Percentiles rank a stretch among this genome's conserved stretches.
phyloP scores from a whole-genome alignment of 2,888 invertebrate species.

The Cheilosia pagana region DNA sequence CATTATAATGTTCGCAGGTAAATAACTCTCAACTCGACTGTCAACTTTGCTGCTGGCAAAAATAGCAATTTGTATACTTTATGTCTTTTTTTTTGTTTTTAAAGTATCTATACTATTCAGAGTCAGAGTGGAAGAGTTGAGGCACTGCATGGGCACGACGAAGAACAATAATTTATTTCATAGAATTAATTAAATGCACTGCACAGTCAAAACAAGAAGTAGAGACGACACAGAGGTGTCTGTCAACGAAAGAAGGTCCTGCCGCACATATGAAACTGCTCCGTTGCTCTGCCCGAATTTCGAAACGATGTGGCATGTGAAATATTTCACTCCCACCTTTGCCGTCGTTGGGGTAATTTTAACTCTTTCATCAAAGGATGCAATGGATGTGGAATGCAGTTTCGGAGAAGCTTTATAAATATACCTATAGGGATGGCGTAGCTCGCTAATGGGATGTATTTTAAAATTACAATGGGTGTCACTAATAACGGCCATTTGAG shows the following conservation, averaged over 20 bases:
- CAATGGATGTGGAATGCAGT: not conserved
- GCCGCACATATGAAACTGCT: conserved; percentile 49
- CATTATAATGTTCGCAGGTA: conserved; percentile 50
- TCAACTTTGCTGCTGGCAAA: conserved; percentile 50
- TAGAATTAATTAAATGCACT: conserved; percentile 68
- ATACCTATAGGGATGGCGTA: no score
- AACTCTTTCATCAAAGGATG: not conserved
- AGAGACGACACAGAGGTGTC: conserved; percentile 20
- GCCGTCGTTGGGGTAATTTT: not conserved
- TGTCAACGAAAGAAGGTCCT: conserved; percentile 62
- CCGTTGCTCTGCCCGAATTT: conserved; percentile 20
- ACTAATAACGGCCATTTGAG: no score
- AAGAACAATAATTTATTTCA: conserved; percentile 72
- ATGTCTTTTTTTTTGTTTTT: conserved; percentile 19
- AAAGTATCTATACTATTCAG: not conserved
- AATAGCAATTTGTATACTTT: conserved; percentile 68
- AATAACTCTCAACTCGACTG: conserved; percentile 62
- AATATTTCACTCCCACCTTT: conserved; percentile 50
- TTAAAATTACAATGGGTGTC: no score
- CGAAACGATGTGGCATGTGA: conserved; percentile 56
- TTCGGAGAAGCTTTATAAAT: not conserved
- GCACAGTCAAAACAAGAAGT: conserved; percentile 18
- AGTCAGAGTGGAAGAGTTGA: conserved; percentile 16
- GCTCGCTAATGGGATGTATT: no score
- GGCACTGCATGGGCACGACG: conserved; percentile 37